Conservation (phyloP, 1,140 invertebrate genomes). For the Liolophura sinensis region DNA sequence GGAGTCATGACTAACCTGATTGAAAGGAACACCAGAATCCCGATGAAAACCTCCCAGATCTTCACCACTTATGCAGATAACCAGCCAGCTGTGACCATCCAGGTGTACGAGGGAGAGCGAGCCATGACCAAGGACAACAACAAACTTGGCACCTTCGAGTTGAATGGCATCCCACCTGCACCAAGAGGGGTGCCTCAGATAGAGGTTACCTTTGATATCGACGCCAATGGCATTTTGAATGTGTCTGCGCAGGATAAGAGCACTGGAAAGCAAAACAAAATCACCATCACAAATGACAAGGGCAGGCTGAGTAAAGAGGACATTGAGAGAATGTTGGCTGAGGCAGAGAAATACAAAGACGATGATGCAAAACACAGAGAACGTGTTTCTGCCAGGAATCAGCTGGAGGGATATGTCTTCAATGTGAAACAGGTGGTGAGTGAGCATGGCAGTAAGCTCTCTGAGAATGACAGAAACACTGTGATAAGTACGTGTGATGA, state of each 20-base stretch:
- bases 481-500: conserved; percentile 63
- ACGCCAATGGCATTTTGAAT: conserved; percentile 61
- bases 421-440: conserved; percentile 31
- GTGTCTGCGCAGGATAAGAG: conserved; percentile 62
- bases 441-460: conserved; percentile 62
- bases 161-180: conserved; percentile 88
- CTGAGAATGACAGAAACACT: conserved; percentile 65
- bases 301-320: conserved; percentile 86
- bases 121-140: conserved; percentile 83
- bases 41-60: conserved; percentile 47
- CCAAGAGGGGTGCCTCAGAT: conserved; percentile 89
- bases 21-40: conserved; percentile 63
- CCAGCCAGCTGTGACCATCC: conserved; percentile 73
- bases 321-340: conserved; percentile 95
- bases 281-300: conserved; percentile 97
- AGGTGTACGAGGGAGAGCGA: conserved; percentile 84
- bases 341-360: conserved; percentile 89
- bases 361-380: conserved; percentile 87
- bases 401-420: conserved; percentile 63
- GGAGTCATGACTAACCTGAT: conserved; percentile 65
- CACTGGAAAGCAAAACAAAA: conserved; percentile 74
- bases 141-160: conserved; percentile 86
- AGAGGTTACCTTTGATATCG: conserved; percentile 66
- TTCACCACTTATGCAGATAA: conserved; percentile 63
- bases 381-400: conserved; percentile 80